Evolutionary conservation across 2,888 invertebrate genomes (phyloP), one percentile per base, ranked within the genome.

Genomic region (Ecliptopera silaceata): DNA sequence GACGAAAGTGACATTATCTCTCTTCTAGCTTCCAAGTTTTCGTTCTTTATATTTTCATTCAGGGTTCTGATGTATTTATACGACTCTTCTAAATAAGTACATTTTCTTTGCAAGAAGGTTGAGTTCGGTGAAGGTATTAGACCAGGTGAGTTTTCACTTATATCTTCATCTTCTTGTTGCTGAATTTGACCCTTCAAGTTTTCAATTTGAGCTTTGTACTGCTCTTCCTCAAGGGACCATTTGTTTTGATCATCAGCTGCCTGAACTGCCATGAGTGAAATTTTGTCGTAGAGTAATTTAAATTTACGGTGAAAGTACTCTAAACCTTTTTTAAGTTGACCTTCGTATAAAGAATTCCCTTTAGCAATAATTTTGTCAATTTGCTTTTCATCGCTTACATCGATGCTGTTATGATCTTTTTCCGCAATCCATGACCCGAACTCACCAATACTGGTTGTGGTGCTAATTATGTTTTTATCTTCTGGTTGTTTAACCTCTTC

Each of bases 21-120:
- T 59, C 91, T 79, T 75, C 91, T 90, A 60, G 72, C 79, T 73
- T 90, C 82, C 66, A 89, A 69, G 67, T 89, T 79, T 78, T 92
- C 88, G 74, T 90, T 90, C 68, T 88, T 91, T 26, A 92, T 81
- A 62, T 93, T 91, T 58, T 93, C 85, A 68, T 93, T 92, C 34
- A 86, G 73, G 2, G 92, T 87, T 79, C 91, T 86, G 32, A 86
- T 80, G 56, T 83, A 76, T 72, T 80, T 89, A 50, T 89, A 89
- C 1, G 81, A 79, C 41, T 89, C 86, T 71, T 90, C 87, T 62
- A 91, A 73, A 72, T 85, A 91, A 15, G 67, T 69, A 66, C 90
- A 82, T 73, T 92, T 91, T 66, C 87, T 84, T 75, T 88, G 81
- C 50, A 90, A 71, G 42, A 64, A 68, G 29, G 56, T 61, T 5